Base-by-base conservation (phyloP, 2,888 invertebrate genomes). In the Lasioglossum oenotherae region DNA sequence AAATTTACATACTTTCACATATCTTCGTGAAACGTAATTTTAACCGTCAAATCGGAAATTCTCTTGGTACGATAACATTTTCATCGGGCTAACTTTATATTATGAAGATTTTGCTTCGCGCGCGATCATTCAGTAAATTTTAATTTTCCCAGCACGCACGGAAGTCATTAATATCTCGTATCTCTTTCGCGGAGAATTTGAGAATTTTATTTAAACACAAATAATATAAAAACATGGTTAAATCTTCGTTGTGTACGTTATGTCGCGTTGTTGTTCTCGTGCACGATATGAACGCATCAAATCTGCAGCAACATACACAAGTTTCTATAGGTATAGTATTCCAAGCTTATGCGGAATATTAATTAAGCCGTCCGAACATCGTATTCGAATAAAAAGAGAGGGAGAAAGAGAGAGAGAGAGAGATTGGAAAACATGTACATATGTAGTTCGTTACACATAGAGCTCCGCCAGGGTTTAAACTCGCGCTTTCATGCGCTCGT, bases 311-410 rank as follows among this genome's bases (percentile, higher is more conserved):
- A n/a, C 23, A 8, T n/a, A n/a, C n/a, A 57, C 57, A 2, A n/a
- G 12, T 60, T n/a, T 60, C n/a, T 60, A 27, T 12, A 14, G 60
- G 16, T 64, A 19, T 67, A 35, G 35, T 67, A 35, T 67, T 35
- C 23, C 19, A 19, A 19, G 35, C 67, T 35, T 35, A 4, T 19
- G 67, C 35, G 35, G 35, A 67, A 35, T 67, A 35, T 67, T 67
- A 67, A 67, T 35, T 67, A 67, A 31, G 23, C 67, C 67, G 67
- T 67, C 35, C 16, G 35, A 67, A 67, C 67, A 19, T 67, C 35
- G 8, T 6, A 19, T 35, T 19, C 35, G 16, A 35, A 67, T 35
- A 64, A 31, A 27, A 5, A 60, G 14, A 27, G 60, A 60, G 57
- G 2, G 60, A 27, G 60, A 27, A 12, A n/a, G 60, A 27, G n/a